Conservation (phyloP, 1,140 invertebrate species). For the Brachionus plicatilis region DNA sequence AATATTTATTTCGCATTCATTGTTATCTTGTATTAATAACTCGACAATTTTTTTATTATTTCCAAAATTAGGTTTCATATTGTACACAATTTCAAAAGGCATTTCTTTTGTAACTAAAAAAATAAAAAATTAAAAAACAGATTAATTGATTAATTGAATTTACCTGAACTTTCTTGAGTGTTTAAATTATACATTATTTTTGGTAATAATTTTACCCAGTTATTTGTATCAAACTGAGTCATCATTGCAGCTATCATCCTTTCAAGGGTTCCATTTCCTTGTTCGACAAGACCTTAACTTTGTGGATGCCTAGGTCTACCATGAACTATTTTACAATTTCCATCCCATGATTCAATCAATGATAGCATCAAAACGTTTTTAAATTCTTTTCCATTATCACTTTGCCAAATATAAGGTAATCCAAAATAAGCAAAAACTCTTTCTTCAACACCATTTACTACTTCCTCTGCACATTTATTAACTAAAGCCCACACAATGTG, state of each 20-base stretch:
- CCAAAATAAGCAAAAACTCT: background rate
- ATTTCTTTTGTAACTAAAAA: slow-evolving; percentile 1
- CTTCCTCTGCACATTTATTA: background rate
- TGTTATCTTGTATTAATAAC: background rate
- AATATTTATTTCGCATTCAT: background rate
- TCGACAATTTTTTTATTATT: background rate
- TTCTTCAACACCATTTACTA: background rate
- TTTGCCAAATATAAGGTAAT: background rate
- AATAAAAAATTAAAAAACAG: background rate
- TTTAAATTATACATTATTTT: too few species aligned
- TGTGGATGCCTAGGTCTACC: too few species aligned
- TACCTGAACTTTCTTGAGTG: too few species aligned
- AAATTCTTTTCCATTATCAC: background rate
- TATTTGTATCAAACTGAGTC: too few species aligned
- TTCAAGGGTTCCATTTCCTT: too few species aligned
- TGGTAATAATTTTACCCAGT: too few species aligned
- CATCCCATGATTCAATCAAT: background rate
- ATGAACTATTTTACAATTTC: background rate
- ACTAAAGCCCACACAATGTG: background rate
- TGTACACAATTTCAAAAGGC: background rate
- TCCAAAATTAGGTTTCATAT: background rate
- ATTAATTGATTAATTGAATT: background rate
- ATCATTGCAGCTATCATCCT: too few species aligned
- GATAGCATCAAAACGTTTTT: background rate
- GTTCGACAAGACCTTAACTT: too few species aligned